Evolutionary conservation across 2,113 vertebrate genomes (phyloP).

Genomic region (Maccullochella peelii): DNA sequence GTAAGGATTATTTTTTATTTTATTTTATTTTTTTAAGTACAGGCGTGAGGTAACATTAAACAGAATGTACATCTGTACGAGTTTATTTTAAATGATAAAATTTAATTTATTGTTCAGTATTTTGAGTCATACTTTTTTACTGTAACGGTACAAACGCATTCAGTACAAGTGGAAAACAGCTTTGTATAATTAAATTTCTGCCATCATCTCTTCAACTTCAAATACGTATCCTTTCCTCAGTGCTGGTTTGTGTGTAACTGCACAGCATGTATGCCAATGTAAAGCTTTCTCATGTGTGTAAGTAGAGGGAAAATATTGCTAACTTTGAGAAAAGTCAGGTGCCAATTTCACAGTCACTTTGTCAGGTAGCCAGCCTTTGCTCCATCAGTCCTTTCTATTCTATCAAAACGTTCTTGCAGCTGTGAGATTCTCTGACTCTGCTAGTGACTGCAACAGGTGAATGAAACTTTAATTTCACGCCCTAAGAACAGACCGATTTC

Average conservation of each 20-base stretch:
- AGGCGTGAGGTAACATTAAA: neutral
- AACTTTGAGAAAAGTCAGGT: neutral
- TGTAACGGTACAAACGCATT: neutral
- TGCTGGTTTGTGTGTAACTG: neutral
- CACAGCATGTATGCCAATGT: neutral
- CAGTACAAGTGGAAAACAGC: neutral
- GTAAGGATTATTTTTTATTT: no score
- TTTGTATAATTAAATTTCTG: neutral
- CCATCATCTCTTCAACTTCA: neutral
- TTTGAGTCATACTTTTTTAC: neutral
- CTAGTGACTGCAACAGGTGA: neutral
- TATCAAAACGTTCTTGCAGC: neutral
- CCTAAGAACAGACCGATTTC: neutral
- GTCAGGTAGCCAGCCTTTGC: neutral
- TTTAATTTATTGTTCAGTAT: neutral
- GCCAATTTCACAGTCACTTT: slow-evolving; percentile 5
- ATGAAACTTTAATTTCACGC: slow-evolving; percentile 22
- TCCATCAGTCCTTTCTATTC: neutral
- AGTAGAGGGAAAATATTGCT: neutral
- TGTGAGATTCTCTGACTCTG: slow-evolving; percentile 9
- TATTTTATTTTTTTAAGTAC: no score
- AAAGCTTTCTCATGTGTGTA: neutral
- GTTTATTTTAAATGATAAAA: neutral
- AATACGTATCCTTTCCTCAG: neutral
- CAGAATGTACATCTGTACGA: no score